Conservation (phyloP, 2,113 vertebrate genomes). For the Syrmaticus mikado region DNA sequence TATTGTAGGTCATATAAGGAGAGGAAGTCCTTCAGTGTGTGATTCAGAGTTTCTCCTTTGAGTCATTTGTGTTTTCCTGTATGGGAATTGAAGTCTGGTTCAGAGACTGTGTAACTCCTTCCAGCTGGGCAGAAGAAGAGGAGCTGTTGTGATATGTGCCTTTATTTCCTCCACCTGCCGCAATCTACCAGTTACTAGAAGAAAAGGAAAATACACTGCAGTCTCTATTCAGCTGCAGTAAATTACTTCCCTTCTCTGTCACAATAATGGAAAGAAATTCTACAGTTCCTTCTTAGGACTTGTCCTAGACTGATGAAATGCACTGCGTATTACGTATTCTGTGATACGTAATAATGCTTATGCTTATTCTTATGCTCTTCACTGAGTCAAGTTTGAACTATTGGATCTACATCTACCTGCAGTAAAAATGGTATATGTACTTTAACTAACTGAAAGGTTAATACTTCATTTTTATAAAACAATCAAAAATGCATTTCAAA, state of each 20-base stretch:
- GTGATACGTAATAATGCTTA: neutral
- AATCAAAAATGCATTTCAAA: neutral
- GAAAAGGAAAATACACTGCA: neutral
- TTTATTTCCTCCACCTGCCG: slow-evolving; percentile 17
- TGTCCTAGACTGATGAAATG: neutral
- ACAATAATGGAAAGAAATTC: neutral
- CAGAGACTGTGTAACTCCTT: neutral
- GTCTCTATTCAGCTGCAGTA: slow-evolving; percentile 23
- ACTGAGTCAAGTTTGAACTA: neutral
- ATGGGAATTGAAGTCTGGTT: neutral
- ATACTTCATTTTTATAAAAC: neutral
- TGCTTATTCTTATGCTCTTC: neutral
- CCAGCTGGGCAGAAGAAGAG: slow-evolving; percentile 36
- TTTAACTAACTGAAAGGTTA: neutral
- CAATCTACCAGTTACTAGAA: neutral
- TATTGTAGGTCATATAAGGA: neutral
- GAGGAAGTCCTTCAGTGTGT: neutral
- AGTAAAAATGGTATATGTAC: neutral
- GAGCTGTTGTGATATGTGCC: neutral
- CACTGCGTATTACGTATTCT: neutral
- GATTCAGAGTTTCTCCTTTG: neutral
- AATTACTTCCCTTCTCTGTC: neutral
- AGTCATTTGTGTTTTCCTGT: neutral
- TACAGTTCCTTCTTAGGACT: slow-evolving; percentile 3
- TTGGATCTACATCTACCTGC: neutral